Conservation (phyloP, 1,140 invertebrate genomes). For the Drosophila kurseongensis region DNA sequence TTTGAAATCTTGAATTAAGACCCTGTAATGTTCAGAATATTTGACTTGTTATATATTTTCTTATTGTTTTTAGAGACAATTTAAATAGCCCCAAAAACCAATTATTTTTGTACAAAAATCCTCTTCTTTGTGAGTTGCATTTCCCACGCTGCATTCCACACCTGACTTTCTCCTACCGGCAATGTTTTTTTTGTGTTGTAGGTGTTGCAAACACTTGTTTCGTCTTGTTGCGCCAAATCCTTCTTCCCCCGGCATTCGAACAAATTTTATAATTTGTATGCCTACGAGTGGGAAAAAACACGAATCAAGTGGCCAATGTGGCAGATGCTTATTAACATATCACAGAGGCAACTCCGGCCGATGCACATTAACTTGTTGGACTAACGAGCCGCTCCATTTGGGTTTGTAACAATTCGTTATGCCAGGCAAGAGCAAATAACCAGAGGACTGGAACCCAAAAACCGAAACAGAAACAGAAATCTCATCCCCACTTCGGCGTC, state of each 20-base stretch:
- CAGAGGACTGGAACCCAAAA: constrained; percentile 5
- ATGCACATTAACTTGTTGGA: constrained; percentile 78
- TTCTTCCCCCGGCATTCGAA: constrained; percentile 25
- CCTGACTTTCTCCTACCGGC: constrained; percentile 51
- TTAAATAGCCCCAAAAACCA: background rate
- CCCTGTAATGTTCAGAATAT: too few relatives aligned
- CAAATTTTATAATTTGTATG: constrained; percentile 70
- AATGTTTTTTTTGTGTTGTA: constrained; percentile 49
- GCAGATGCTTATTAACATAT: constrained; percentile 82
- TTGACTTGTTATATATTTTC: too few relatives aligned
- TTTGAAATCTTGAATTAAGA: too few relatives aligned
- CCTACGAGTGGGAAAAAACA: constrained; percentile 20
- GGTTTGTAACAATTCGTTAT: constrained; percentile 81
- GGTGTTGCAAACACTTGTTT: constrained; percentile 80
- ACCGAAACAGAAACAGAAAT: constrained; percentile 41
- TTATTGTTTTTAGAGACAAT: background rate
- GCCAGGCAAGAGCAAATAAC: constrained; percentile 37
- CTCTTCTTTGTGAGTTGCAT: constrained; percentile 28
- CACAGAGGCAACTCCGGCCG: constrained; percentile 54
- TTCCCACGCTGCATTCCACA: constrained; percentile 63
- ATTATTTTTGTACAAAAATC: background rate
- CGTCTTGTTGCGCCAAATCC: constrained; percentile 49
- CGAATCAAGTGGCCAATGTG: constrained; percentile 64
- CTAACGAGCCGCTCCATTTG: constrained; percentile 81
- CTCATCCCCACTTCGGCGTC: constrained; percentile 41